Base-by-base conservation (phyloP, 1,140 invertebrate genomes). In the Tetramorium parvispinum region DNA sequence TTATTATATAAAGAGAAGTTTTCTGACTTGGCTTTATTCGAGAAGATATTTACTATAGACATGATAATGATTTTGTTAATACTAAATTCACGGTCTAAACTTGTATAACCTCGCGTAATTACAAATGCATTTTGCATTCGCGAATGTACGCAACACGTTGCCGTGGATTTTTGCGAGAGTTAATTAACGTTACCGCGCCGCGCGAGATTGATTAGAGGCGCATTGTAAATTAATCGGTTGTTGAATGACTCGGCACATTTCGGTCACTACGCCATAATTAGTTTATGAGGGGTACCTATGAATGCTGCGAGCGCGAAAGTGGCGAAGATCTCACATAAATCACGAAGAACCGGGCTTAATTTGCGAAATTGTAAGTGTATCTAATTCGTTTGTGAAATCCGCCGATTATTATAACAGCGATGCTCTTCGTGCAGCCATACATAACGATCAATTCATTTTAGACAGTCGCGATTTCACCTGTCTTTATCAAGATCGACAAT, bases 351-450 rank as follows among this genome's bases (percentile, higher is more conserved):
- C 43, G 76, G 59, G 40, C n/a, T 68, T 68, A 70, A 53, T 81
- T 81, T 53, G 65, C 11, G 21, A 81, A 59, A 70, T 81, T 51
- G n/a, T 68, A 78, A 66, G 77, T 66, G 76, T 51, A 21, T 66
- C 76, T 66, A 79, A 79, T 68, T 40, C n/a, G 63, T 79, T 79
- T 68, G 77, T 79, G 77, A 79, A 68, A 79, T 40, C 32, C 46
- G 61, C 43, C 46, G n/a, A 68, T 68, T 79, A 32, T 66, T 79
- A 32, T 66, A 66, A 66, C 18, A 10, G n/a, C 61, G 77, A 79
- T 43, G 13, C 8, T 75, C 24, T 21, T 40, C 32, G 53, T 24
- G 53, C 53, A n/a, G 21, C 16, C 32, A 32, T 32, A 71, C 24
- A 24, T 40, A 77, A 63, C 24, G n/a, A 63, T 63, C 57, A 27